Base-by-base conservation (phyloP, 64 coral and sea anemone species). In the Astreopora myriophthalma region DNA sequence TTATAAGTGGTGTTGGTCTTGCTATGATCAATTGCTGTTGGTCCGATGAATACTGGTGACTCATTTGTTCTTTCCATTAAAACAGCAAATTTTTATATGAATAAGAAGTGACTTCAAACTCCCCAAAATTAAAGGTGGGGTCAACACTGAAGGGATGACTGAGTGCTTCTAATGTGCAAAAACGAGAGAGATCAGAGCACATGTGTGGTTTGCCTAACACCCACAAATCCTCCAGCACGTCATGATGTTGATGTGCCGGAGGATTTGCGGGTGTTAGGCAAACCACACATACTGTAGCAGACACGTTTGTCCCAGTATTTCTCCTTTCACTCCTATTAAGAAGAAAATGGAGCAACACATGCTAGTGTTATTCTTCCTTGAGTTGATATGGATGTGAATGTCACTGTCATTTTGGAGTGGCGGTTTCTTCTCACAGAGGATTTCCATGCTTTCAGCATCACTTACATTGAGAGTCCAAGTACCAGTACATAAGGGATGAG, bases 1-100 rank as follows among this genome's bases (percentile, higher is more conserved):
- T 82, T 60, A 82, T 82, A 82, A 4, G 30, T n/a, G 29, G 39
- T 17, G 24, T 48, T 60, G 51, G 42, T 82, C 28, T 82, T 82
- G 20, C 44, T 31, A 37, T 73, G 34, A 73, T 73, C 5, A 6
- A 73, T 73, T 30, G 69, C 69, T 73, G 69, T 73, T 22, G 16
- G 69, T 73, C 69, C 69, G 34, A 73, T 73, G 24, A 73, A 73
- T 22, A 73, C 11, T 1, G 69, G 69, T 73, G 69, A 9, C 69
- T 73, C 16, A 14, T 73, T 73, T 11, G 52, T 58, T 58, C 19
- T 58, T 58, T 58, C 3, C 52, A 58, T 11, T 58, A 5, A 3
- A 58, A 58, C 52, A 58, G 14, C 52, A 58, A 58, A 58, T 58
- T 2, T 17, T 58, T 58, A 17, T 58, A 58, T 11, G 19, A 58